These are phyloP conservation scores for Anoplius nigerrimus DNA, from an alignment of 2,888 invertebrate species.

Conservation along the genomic window DNA sequence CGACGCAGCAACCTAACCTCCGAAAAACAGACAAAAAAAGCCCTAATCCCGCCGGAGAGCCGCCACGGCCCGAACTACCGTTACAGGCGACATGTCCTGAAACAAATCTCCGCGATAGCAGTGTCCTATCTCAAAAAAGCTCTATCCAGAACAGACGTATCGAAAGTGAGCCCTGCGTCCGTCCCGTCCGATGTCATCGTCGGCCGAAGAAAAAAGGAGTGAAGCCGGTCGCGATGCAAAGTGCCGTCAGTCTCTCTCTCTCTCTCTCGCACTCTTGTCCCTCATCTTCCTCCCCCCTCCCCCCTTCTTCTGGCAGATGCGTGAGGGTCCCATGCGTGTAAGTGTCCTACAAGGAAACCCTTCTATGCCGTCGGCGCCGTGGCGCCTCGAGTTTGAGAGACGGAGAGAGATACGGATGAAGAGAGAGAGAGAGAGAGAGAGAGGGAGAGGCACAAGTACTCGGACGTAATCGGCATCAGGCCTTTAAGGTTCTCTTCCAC, in stretches of 20 bases:
- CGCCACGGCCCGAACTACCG: too few species aligned
- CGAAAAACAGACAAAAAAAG: too few species aligned
- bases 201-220: background rate
- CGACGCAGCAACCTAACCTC: too few species aligned
- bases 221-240: background rate
- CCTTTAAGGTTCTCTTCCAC: slow-evolving; percentile 31
- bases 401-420: background rate
- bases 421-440: background rate
- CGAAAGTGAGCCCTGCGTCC: background rate
- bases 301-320: too few species aligned
- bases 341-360: slow-evolving; percentile 74
- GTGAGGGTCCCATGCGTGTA: slow-evolving; percentile 41
- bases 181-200: background rate
- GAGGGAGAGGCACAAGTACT: slow-evolving; percentile 24
- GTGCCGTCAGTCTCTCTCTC: background rate
- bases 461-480: slow-evolving; percentile 31
- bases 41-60: too few species aligned
- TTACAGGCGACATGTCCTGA: too few species aligned
- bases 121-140: too few species aligned
- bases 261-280: background rate
- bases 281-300: too few species aligned
- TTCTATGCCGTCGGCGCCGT: slow-evolving; percentile 75
- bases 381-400: slow-evolving; percentile 67
- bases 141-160: background rate
- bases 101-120: too few species aligned